Percentiles rank a stretch among this genome's conserved stretches.
Evolutionary conservation across 1,140 invertebrate genomes (phyloP).

Genomic region (Brachionus calyciflorus): DNA sequence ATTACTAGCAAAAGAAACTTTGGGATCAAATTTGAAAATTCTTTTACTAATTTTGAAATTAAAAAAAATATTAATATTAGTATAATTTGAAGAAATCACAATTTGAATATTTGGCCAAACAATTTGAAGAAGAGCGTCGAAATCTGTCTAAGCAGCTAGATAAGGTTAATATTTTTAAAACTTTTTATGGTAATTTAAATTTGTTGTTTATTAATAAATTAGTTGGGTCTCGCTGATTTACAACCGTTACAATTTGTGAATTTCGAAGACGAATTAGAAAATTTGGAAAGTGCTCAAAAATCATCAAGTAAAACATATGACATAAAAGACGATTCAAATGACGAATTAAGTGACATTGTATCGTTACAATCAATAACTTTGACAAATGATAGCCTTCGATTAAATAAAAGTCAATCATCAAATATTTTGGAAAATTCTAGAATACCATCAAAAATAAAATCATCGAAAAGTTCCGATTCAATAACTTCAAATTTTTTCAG

Average conservation of each 20-base stretch:
- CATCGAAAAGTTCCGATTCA: neutral
- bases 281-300: slow-evolving; percentile 13
- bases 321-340: slow-evolving; percentile 1
- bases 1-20: no score
- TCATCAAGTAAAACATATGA: slow-evolving; percentile 24
- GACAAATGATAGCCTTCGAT: slow-evolving; percentile 3
- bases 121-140: neutral
- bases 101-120: slow-evolving; percentile 4
- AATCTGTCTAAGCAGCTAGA: neutral
- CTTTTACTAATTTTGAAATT: no score
- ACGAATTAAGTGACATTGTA: slow-evolving; percentile 28
- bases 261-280: slow-evolving; percentile 18
- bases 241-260: neutral
- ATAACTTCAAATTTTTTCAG: no score
- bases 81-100: slow-evolving; percentile 13
- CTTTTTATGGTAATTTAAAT: neutral
- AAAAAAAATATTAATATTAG: no score
- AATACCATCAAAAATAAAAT: neutral
- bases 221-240: neutral
- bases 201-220: neutral
- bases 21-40: no score
- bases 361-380: slow-evolving; percentile 37
- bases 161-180: neutral
- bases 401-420: neutral
- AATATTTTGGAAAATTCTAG: neutral